These are phyloP conservation scores for Sinella curviseta DNA, from an alignment of 1,140 invertebrate genomes.

Conservation along the genomic window DNA sequence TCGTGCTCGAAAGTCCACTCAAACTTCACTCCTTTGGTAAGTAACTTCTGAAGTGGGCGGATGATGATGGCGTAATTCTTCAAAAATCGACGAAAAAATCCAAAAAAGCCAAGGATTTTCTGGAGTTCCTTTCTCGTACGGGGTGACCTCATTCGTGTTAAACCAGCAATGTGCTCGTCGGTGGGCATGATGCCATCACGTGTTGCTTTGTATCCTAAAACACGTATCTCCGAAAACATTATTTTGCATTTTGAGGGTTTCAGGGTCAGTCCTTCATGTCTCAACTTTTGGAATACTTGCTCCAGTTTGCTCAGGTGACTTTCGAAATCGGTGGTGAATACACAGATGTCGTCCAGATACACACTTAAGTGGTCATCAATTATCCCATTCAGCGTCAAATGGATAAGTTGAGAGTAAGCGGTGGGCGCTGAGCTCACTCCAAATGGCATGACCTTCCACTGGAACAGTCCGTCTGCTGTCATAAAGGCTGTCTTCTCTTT, in stretches of 20 bases:
- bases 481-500: conserved; percentile 41
- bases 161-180: neutral
- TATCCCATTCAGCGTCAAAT: conserved; percentile 53
- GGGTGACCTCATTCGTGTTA: neutral
- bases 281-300: neutral
- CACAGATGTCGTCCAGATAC: conserved; percentile 50
- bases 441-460: conserved; percentile 55
- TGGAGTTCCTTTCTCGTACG: neutral
- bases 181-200: neutral
- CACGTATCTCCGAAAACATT: neutral
- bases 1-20: neutral
- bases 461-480: conserved; percentile 53
- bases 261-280: neutral
- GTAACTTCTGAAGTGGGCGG: neutral
- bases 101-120: neutral
- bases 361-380: conserved; percentile 33
- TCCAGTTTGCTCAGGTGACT: conserved; percentile 22
- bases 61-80: neutral
- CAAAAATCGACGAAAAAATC: neutral
- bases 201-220: neutral
- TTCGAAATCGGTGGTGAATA: conserved; percentile 33
- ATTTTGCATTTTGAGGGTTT: conserved; percentile 14
- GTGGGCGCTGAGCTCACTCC: conserved; percentile 57
- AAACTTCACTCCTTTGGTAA: neutral
- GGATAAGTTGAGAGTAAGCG: conserved; percentile 59